These are phyloP conservation scores for Campoletis raptor DNA, from an alignment of 2,888 invertebrate species.

Conservation along the genomic window DNA sequence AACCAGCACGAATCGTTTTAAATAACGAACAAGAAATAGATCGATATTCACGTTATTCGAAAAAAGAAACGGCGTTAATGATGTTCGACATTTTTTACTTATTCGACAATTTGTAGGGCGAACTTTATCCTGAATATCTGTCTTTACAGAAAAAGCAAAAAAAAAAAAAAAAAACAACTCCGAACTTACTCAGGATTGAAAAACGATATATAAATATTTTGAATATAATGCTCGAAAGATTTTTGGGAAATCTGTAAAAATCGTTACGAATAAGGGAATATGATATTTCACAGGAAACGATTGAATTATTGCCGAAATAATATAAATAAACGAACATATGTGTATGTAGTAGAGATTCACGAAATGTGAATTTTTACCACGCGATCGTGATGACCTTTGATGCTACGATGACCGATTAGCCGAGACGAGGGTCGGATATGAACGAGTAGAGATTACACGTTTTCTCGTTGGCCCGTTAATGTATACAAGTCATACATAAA, in stretches of 20 bases:
- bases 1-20: not conserved
- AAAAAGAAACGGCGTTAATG: not conserved
- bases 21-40: not conserved
- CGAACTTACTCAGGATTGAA: not conserved
- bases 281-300: constrained; percentile 26
- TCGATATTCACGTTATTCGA: not conserved
- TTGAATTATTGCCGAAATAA: constrained; percentile 8
- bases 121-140: not conserved
- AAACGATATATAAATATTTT: not conserved
- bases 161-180: not conserved
- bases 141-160: not conserved
- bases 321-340: constrained; percentile 1
- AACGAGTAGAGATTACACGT: constrained; percentile 50
- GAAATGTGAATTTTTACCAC: constrained; percentile 49
- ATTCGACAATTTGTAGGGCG: not conserved
- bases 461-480: constrained; percentile 54
- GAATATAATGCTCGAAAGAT: not conserved
- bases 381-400: constrained; percentile 65
- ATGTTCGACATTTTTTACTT: not conserved
- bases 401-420: constrained; percentile 60
- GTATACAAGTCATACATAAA: not conserved
- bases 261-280: not conserved
- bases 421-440: constrained; percentile 48
- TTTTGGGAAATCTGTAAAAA: not conserved
- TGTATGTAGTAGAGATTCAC: constrained; percentile 7